Conservation (phyloP, 2,888 invertebrate genomes). For the Argyra leucocephala region DNA sequence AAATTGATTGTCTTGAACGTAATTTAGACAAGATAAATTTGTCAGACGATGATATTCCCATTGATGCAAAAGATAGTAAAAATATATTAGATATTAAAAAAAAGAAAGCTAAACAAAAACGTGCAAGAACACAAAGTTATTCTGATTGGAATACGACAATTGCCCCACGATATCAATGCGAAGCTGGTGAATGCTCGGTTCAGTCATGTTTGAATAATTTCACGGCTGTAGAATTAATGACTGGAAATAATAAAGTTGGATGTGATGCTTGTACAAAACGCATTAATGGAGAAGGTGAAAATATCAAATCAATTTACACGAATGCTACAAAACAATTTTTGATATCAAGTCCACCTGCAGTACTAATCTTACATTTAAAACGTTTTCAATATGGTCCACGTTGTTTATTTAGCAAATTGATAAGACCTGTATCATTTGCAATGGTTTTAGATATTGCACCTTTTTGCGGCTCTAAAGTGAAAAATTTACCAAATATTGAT, state of each 20-base stretch:
- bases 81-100: constrained; percentile 23
- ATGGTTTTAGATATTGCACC: constrained; percentile 78
- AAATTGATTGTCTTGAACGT: constrained; percentile 19
- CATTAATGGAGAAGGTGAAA: constrained; percentile 55
- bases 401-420: constrained; percentile 70
- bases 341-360: constrained; percentile 82
- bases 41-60: constrained; percentile 14
- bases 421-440: constrained; percentile 80
- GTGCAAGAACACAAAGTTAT: constrained; percentile 39
- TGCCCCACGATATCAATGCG: constrained; percentile 59
- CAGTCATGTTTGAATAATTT: constrained; percentile 87
- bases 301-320: constrained; percentile 66
- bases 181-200: constrained; percentile 72
- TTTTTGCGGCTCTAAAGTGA: constrained; percentile 66
- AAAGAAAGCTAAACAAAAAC: constrained; percentile 30
- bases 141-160: constrained; percentile 48
- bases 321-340: constrained; percentile 77
- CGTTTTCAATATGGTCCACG: constrained; percentile 75
- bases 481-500: constrained; percentile 52
- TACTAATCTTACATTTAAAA: constrained; percentile 90
- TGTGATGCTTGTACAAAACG: constrained; percentile 81
- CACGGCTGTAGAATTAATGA: constrained; percentile 80
- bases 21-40: constrained; percentile 20
- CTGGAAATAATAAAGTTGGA: constrained; percentile 84
- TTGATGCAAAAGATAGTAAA: constrained; percentile 22